Conservation (phyloP, 1,140 invertebrate species). For the Phthorimaea operculella region DNA sequence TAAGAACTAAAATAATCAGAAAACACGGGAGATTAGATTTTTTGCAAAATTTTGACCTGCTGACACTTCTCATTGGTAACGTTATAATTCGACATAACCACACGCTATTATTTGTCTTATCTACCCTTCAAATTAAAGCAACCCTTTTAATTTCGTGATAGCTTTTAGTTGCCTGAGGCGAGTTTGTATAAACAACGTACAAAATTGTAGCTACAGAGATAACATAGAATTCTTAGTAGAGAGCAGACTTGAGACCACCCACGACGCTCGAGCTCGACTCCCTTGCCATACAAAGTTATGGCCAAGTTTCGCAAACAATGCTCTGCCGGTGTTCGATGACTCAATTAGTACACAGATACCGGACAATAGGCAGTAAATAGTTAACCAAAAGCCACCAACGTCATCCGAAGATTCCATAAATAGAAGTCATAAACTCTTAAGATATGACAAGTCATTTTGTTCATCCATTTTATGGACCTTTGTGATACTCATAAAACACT, state of each 20-base stretch:
- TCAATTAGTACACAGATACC: constrained; percentile 47
- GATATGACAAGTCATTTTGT: neutral
- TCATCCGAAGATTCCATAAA: neutral
- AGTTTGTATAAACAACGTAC: constrained; percentile 1
- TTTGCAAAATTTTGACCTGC: too few species aligned
- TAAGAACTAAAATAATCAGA: too few species aligned
- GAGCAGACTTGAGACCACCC: constrained; percentile 45
- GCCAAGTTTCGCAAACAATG: constrained; percentile 60
- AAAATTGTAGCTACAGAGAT: constrained; percentile 4
- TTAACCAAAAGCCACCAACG: neutral
- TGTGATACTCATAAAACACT: constrained; percentile 1
- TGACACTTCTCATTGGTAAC: too few species aligned
- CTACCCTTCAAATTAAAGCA: constrained; percentile 3
- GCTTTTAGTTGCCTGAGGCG: neutral
- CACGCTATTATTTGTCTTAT: constrained; percentile 1
- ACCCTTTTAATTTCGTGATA: constrained; percentile 5
- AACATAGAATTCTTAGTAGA: constrained; percentile 5
- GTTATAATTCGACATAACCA: neutral
- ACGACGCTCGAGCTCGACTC: constrained; percentile 22
- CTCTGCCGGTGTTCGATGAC: constrained; percentile 51
- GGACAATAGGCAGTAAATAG: constrained; percentile 11
- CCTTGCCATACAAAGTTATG: constrained; percentile 39
- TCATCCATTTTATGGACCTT: neutral
- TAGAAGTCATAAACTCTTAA: neutral
- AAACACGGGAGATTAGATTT: too few species aligned